phyloP scores from a whole-genome alignment of 2,797 vertebrate genomes.

The Hylomyscus alleni region DNA sequence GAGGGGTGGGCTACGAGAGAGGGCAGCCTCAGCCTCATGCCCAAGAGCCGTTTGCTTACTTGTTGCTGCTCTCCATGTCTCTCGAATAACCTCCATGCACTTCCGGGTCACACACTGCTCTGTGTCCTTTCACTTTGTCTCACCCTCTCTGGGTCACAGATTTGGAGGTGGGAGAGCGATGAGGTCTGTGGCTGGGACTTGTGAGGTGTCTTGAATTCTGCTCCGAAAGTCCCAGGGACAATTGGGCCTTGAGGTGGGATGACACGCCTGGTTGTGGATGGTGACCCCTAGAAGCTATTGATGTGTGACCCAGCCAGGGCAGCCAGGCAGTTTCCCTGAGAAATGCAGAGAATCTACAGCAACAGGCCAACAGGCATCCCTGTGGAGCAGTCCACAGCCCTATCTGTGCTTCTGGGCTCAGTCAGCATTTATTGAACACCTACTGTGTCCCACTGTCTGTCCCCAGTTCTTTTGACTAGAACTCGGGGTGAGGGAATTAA shows the following conservation, averaged over 20 bases:
- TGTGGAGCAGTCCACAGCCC: not conserved
- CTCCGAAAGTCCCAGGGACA: not conserved
- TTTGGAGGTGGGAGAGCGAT: accelerated
- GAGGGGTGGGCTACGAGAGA: accelerated
- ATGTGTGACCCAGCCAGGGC: not conserved
- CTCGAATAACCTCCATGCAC: not conserved
- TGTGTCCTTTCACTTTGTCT: not conserved
- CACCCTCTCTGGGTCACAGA: not conserved
- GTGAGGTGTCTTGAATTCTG: not conserved
- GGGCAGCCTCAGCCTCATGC: not conserved
- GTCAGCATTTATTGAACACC: not conserved
- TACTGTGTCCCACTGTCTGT: not conserved
- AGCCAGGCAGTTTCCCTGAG: not conserved
- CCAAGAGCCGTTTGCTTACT: accelerated
- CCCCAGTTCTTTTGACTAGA: not conserved
- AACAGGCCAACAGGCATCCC: too few species aligned
- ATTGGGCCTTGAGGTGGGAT: not conserved
- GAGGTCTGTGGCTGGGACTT: not conserved
- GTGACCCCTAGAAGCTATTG: accelerated
- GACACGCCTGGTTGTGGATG: accelerated
- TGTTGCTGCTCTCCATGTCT: not conserved
- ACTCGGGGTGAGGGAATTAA: not conserved
- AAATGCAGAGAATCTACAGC: not conserved
- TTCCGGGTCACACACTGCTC: not conserved
- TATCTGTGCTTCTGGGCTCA: too few species aligned